Evolutionary conservation across 64 coral and sea anemone species (phyloP).

Genomic region (Actinia equina): DNA sequence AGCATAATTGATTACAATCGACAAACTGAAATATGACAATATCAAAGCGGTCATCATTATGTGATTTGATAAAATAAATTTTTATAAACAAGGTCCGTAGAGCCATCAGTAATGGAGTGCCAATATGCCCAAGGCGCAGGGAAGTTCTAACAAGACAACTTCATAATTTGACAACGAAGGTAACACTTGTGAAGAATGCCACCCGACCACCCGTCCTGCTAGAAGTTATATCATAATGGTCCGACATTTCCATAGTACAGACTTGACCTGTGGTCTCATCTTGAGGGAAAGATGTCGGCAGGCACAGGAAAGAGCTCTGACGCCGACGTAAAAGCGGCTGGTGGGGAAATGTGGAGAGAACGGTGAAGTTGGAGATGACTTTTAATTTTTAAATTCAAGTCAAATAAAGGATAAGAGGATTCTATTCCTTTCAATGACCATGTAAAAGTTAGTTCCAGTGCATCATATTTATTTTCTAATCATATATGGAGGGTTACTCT

Average conservation of each 20-base stretch:
- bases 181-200: slow-evolving; percentile 62
- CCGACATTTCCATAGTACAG: slow-evolving; percentile 95
- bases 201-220: slow-evolving; percentile 93
- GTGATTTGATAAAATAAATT: neutral
- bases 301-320: slow-evolving; percentile 90
- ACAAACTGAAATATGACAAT: neutral
- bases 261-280: slow-evolving; percentile 49
- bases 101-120: slow-evolving; percentile 99
- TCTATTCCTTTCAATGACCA: too few relatives aligned
- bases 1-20: too few relatives aligned
- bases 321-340: slow-evolving; percentile 74
- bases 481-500: too few relatives aligned
- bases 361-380: too few relatives aligned
- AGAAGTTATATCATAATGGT: slow-evolving; percentile 98
- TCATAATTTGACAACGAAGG: slow-evolving; percentile 56
- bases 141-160: slow-evolving; percentile 73
- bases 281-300: slow-evolving; percentile 90
- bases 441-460: too few relatives aligned
- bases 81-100: slow-evolving; percentile 60
- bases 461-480: too few relatives aligned
- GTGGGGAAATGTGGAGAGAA: slow-evolving; percentile 85
- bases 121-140: slow-evolving; percentile 95
- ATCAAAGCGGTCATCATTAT: neutral
- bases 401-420: too few relatives aligned
- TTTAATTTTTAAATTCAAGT: too few relatives aligned